A percentile compares a stretch with the other conserved stretches of the same genome.
These are phyloP conservation scores for Lysandra coridon DNA, from an alignment of 2,888 invertebrate species.

Conservation along the genomic window DNA sequence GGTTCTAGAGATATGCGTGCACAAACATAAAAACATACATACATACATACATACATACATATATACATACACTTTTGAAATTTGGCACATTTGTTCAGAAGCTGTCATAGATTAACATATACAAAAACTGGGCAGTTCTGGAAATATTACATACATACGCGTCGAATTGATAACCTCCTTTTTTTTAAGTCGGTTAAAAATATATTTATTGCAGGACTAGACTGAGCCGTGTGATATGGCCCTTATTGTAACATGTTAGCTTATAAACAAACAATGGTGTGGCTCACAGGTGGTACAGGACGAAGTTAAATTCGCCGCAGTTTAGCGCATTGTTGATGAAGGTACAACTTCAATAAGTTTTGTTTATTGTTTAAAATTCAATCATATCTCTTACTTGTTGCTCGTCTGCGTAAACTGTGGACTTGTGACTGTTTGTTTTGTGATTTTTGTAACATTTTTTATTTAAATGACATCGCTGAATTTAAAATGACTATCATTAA, in stretches of 20 bases:
- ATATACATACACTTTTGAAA: too few relatives aligned
- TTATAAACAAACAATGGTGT: neutral
- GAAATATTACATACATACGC: too few relatives aligned
- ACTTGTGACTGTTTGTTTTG: conserved; percentile 12
- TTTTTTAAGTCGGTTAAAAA: too few relatives aligned
- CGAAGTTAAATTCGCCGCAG: conserved; percentile 27
- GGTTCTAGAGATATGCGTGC: too few relatives aligned
- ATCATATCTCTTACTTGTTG: conserved; percentile 36
- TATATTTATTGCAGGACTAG: too few relatives aligned
- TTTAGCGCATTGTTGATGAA: conserved; percentile 22
- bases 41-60: too few relatives aligned
- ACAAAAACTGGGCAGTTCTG: too few relatives aligned
- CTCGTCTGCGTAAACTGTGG: conserved; percentile 23
- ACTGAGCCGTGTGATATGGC: neutral
- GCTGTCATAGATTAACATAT: too few relatives aligned
- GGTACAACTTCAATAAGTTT: conserved; percentile 32
- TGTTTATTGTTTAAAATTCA: conserved; percentile 39
- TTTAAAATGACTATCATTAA: too few relatives aligned
- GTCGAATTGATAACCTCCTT: too few relatives aligned
- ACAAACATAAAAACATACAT: too few relatives aligned
- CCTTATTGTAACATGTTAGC: neutral
- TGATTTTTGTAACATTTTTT: neutral
- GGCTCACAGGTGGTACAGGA: neutral
- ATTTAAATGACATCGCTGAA: neutral
- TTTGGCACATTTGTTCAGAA: too few relatives aligned